Percentiles rank a stretch among this genome's conserved stretches.
Evolutionary conservation across 1,140 invertebrate genomes (phyloP).

Genomic region (Proctacanthus coquilletti): DNA sequence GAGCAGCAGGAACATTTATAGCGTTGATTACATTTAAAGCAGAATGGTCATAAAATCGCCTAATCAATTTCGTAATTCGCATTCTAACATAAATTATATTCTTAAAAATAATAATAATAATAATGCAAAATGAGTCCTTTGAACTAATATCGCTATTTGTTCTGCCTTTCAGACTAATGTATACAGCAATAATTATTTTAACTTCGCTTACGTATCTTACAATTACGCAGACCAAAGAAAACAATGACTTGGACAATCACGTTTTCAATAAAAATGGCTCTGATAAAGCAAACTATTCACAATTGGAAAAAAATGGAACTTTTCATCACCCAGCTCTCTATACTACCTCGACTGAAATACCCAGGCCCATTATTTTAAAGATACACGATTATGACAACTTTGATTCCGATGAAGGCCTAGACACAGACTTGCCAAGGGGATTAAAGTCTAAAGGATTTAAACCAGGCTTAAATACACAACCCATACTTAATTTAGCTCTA

Average conservation of each 20-base stretch:
- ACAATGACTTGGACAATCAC: background rate
- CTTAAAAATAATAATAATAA: too few relatives aligned
- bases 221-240: too few relatives aligned
- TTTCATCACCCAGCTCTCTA: too few relatives aligned
- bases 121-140: too few relatives aligned
- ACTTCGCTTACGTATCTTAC: background rate
- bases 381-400: background rate
- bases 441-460: conserved; percentile 1
- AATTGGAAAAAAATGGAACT: background rate
- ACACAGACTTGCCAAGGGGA: background rate
- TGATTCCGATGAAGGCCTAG: background rate
- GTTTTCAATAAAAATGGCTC: background rate
- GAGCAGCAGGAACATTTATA: too few relatives aligned
- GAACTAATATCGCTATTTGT: too few relatives aligned
- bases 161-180: too few relatives aligned
- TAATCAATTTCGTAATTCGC: too few relatives aligned
- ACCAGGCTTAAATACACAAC: background rate
- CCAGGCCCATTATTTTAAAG: background rate
- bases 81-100: too few relatives aligned
- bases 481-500: conserved; percentile 25
- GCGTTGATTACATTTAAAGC: too few relatives aligned
- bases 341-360: conserved; percentile 2
- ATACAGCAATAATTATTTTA: background rate
- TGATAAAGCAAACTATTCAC: background rate
- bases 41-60: too few relatives aligned